These are phyloP conservation scores for Hypsibius dujardini DNA, from an alignment of 1,140 invertebrate genomes.

Conservation along the genomic window DNA sequence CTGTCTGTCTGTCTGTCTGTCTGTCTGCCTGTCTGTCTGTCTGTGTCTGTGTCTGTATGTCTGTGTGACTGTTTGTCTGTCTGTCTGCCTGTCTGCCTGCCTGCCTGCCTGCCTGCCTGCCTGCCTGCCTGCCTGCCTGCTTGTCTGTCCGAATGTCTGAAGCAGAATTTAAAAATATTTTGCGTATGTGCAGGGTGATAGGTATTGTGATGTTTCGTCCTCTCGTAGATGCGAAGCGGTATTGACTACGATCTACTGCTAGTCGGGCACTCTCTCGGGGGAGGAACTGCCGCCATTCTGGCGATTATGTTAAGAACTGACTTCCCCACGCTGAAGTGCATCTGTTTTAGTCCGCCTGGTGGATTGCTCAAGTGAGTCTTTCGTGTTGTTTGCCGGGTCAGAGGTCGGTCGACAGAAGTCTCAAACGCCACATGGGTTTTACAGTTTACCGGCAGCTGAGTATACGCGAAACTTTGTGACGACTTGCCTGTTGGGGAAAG, in stretches of 20 bases:
- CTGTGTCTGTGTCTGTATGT: no score
- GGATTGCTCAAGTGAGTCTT: conserved; percentile 49
- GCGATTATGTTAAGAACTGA: conserved; percentile 59
- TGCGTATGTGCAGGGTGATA: no score
- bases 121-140: no score
- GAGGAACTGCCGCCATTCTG: conserved; percentile 65
- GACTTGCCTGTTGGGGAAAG: conserved; percentile 77
- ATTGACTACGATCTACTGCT: conserved; percentile 53
- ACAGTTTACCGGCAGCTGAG: conserved; percentile 61
- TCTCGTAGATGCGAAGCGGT: conserved; percentile 26
- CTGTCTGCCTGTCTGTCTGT: no score
- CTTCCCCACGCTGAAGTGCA: conserved; percentile 58
- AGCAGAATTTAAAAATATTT: no score
- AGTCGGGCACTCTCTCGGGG: conserved; percentile 71
- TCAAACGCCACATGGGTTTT: conserved; percentile 20
- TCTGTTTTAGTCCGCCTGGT: conserved; percentile 67
- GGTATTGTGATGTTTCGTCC: no score
- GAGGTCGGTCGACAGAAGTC: not conserved
- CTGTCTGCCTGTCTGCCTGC: no score
- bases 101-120: no score
- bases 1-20: no score
- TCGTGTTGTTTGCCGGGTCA: not conserved
- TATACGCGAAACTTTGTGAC: conserved; percentile 72
- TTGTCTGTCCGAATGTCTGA: no score
- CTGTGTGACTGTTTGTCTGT: no score